phyloP scores from a whole-genome alignment of 2,888 invertebrate species.

The Achlya flavicornis region DNA sequence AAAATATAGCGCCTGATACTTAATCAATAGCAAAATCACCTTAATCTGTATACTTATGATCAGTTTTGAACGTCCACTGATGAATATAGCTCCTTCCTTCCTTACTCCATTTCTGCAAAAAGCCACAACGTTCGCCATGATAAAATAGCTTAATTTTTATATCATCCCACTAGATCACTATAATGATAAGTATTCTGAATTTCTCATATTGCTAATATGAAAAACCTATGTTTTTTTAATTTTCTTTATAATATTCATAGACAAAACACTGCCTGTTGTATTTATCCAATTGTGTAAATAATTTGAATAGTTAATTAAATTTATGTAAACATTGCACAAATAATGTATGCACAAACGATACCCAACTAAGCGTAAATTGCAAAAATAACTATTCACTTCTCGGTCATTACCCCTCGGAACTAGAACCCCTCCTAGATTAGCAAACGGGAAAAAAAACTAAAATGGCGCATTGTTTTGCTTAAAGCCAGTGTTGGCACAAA shows the following conservation, averaged over 20 bases:
- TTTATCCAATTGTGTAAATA: too few species aligned
- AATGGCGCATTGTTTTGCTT: constrained; percentile 74
- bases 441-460: constrained; percentile 61
- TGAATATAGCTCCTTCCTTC: not conserved
- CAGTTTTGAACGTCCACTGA: not conserved
- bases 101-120: too few species aligned
- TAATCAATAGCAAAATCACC: not conserved
- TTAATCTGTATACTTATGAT: not conserved
- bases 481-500: constrained; percentile 70
- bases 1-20: not conserved
- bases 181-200: too few species aligned
- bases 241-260: too few species aligned
- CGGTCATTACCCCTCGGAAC: constrained; percentile 67
- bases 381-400: constrained; percentile 42
- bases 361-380: constrained; percentile 43
- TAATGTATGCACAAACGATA: constrained; percentile 20
- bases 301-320: not conserved
- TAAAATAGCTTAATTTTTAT: too few species aligned
- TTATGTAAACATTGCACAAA: constrained; percentile 12
- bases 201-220: too few species aligned
- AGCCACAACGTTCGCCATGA: too few species aligned
- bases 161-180: too few species aligned
- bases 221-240: too few species aligned
- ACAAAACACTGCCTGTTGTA: too few species aligned
- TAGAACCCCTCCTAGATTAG: constrained; percentile 69